Base-by-base conservation (phyloP, 2,888 invertebrate species). In the Drosophila anomelani region DNA sequence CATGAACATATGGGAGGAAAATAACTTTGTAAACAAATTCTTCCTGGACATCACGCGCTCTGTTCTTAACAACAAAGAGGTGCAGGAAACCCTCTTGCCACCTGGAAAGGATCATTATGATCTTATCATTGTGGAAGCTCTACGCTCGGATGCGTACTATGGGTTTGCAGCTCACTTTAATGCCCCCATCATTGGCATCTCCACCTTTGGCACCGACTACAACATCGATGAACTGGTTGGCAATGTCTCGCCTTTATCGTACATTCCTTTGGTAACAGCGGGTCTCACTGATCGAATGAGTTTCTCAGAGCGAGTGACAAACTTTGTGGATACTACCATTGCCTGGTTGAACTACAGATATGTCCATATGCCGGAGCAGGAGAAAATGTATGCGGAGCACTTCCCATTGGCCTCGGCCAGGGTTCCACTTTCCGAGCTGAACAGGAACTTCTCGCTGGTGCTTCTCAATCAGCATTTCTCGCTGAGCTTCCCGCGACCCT, bases 391-490 rank as follows among this genome's bases (percentile, higher is more conserved):
- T 56, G 49, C 64, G 6, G 59, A 86, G 51, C 79, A 63, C 58
- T 88, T 90, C 38, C 90, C 90, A 0, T 57, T 76, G 7, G 56
- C 82, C 0, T 70, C 88, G 2, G 39, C 55, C 0, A 34, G 80
- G 53, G 66, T 85, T 71, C 57, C 78, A n/a, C n/a, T 88, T 62
- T 17, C 47, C 49, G 78, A 88, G 17, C 38, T 90, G 13, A 61
- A 78, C 10, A 85, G 76, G 20, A 91, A 90, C 68, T 80, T 91
- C 4, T 90, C 92, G 3, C 36, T 92, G 15, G 69, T 91, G 4
- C 60, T 92, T 8, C 73, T 92, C 2, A 92, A 92, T 78, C 87
- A 85, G n/a, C 92, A 92, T 57, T 88, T 91, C 17, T 89, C 90
- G 3, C 43, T 92, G 9, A 88, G 89, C 38, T 90, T 79, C 59